A percentile compares a stretch with the other conserved stretches of the same genome.
phyloP scores from a whole-genome alignment of 37 sponge, comb jelly and placozoan genomes.

The Tethya wilhelma region DNA sequence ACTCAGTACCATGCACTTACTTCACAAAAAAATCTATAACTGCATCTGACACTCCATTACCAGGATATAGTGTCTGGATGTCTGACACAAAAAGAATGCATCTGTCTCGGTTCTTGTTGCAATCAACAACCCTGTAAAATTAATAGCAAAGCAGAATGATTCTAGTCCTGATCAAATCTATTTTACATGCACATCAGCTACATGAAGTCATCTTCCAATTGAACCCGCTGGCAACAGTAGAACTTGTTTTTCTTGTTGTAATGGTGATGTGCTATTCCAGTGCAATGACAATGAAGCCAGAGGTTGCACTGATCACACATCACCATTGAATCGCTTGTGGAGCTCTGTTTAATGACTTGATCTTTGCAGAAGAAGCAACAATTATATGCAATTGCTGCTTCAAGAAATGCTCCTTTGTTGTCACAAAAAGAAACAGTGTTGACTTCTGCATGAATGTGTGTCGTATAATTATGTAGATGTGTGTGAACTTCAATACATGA shows the following conservation, averaged over 20 bases:
- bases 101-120: background rate
- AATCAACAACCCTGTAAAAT: background rate
- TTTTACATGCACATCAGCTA: no score
- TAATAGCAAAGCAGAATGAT: background rate
- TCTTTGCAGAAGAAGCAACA: no score
- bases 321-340: background rate
- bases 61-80: slow-evolving; percentile 1
- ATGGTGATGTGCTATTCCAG: background rate
- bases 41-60: slow-evolving; percentile 1
- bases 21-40: slow-evolving; percentile 18
- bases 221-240: background rate
- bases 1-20: background rate
- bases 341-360: no score
- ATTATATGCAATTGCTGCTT: no score
- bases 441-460: no score
- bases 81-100: background rate
- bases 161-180: background rate
- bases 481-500: no score
- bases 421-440: no score
- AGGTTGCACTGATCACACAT: background rate
- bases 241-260: background rate
- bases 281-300: background rate
- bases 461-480: no score
- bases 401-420: no score
- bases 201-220: background rate